These are phyloP conservation scores for Saxidomus purpurata DNA, from an alignment of 1,140 invertebrate species.

Conservation along the genomic window DNA sequence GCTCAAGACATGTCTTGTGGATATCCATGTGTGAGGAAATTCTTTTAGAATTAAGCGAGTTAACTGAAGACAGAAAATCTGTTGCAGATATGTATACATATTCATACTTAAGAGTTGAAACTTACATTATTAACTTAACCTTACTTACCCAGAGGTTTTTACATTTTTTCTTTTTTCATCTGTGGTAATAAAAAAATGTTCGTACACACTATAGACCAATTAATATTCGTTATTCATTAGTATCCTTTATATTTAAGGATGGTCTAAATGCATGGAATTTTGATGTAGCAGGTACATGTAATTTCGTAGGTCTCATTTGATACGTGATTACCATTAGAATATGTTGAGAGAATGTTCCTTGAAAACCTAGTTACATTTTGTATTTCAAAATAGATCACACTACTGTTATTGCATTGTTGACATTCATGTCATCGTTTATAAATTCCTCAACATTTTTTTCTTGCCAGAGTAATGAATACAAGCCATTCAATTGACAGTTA, in stretches of 20 bases:
- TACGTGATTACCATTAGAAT: no score
- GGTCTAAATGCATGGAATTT: neutral
- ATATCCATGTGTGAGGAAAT: neutral
- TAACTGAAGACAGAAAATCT: neutral
- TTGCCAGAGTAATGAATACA: no score
- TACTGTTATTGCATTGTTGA: no score
- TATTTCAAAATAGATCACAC: no score
- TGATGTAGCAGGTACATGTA: neutral
- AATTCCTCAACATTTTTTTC: no score
- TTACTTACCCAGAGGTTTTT: neutral
- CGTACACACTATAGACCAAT: neutral
- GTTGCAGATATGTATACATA: neutral
- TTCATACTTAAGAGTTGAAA: neutral
- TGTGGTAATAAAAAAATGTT: neutral
- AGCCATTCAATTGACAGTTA: no score
- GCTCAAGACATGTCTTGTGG: neutral
- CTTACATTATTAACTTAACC: neutral
- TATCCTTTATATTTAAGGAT: neutral
- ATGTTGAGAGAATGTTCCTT: no score
- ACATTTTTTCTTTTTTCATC: neutral
- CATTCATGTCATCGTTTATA: no score
- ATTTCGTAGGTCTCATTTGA: neutral
- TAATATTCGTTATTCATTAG: neutral
- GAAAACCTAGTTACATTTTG: no score
- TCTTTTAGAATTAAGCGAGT: neutral